Base-by-base conservation (phyloP, 2,113 vertebrate species). In the Lycaon pictus region DNA sequence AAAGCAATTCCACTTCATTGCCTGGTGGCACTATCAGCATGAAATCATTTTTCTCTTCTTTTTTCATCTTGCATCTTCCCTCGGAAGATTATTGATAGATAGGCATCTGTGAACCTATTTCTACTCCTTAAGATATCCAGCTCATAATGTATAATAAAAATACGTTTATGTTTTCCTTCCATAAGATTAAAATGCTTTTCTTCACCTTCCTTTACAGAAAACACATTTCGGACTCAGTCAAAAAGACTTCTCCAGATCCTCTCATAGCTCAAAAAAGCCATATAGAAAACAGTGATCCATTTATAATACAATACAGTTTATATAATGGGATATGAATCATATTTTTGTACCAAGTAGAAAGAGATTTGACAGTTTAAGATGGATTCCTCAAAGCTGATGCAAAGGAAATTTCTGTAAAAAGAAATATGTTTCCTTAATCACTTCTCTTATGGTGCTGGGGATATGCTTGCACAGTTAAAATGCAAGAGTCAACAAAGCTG, bases 281-380 rank as follows among this genome's bases (percentile, higher is more conserved):
- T 65, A 92, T 85, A 84, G 90, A 90, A 97, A 97, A 88, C 48
- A 90, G 20, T 7, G 9, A 92, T 88, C 60, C 60, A 96, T 90
- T 98, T 96, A 96, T 95, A 96, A 93, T 92, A 25, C 8, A 90
- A 93, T 92, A 29, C 23, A 85, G 23, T 95, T 97, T 96, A 88
- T 89, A 86, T 95, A 94, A 97, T 95, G 71, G 27, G 55, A 81
- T 90, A 95, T 93, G 60, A 91, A 96, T 97, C 95, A 95, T 80
- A 94, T 65, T 90, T 94, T 58, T 20, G 2, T 90, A 81, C 69
- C 58, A 95, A 93, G 32, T 88, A 71, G 71, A 92, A 91, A 90
- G 53, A 90, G 35, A 94, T 88, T 83, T 97, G 93, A 93, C 93
- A 96, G 71, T 80, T 56, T 43, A 67, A 95, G 88, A 94, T 77